Conservation (phyloP, 2,888 invertebrate species). For the Archips crataeganus region DNA sequence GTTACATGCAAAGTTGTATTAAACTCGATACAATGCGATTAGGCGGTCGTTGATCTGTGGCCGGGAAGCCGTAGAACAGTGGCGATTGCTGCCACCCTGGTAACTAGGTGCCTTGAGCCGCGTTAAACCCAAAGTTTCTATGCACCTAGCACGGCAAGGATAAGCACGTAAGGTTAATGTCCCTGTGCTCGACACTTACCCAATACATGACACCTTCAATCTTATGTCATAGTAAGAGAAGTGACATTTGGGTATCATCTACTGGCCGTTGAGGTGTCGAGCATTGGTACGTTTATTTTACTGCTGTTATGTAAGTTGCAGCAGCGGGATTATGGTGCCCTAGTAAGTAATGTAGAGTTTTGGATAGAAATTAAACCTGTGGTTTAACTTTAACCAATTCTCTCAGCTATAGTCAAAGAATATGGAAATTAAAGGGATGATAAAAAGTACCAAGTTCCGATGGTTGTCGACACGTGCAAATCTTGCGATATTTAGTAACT, state of each 20-base stretch:
- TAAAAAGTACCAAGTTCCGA: too few relatives aligned
- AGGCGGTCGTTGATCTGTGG: constrained; percentile 30
- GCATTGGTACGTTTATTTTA: too few relatives aligned
- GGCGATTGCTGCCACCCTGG: constrained; percentile 36
- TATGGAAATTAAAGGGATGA: too few relatives aligned
- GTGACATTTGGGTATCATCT: too few relatives aligned
- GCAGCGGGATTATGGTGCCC: constrained; percentile 5
- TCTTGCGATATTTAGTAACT: too few relatives aligned
- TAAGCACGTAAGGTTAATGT: neutral
- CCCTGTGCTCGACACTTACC: too few relatives aligned
- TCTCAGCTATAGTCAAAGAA: too few relatives aligned
- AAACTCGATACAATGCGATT: constrained; percentile 35
- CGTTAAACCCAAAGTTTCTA: constrained; percentile 14
- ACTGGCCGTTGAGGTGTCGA: too few relatives aligned
- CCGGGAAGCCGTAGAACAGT: constrained; percentile 33
- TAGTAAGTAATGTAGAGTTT: neutral
- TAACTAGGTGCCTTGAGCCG: constrained; percentile 8
- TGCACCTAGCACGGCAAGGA: constrained; percentile 1
- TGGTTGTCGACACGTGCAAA: too few relatives aligned
- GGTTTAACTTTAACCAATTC: neutral
- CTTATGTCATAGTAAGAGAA: neutral
- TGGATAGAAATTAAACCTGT: neutral
- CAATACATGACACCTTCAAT: too few relatives aligned
- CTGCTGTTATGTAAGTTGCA: neutral
- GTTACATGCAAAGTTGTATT: constrained; percentile 11